Evolutionary conservation across 2,888 invertebrate genomes (phyloP).

Genomic region (Diplazon laetatorius): DNA sequence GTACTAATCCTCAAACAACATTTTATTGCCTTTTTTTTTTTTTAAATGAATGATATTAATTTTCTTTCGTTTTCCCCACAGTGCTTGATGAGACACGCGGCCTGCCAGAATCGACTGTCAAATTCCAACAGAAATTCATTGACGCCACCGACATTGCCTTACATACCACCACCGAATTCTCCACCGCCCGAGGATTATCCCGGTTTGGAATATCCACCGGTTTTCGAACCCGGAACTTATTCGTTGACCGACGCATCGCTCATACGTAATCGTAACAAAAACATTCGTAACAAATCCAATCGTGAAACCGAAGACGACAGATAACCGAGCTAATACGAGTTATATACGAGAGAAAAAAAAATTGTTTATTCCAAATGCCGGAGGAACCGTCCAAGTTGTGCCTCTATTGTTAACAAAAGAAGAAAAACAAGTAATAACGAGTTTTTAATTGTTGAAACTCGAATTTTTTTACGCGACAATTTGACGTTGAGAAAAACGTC

Average conservation of each 20-base stretch:
- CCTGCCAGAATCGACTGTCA: constrained; percentile 70
- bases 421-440: constrained; percentile 15
- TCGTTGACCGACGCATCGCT: constrained; percentile 85
- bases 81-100: constrained; percentile 78
- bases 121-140: constrained; percentile 71
- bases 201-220: constrained; percentile 92
- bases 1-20: no score
- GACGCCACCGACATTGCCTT: constrained; percentile 76
- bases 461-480: not conserved
- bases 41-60: no score
- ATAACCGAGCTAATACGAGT: constrained; percentile 7
- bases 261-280: constrained; percentile 73
- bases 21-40: no score
- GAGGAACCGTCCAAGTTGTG: constrained; percentile 73
- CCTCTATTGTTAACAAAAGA: constrained; percentile 63
- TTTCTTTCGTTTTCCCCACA: constrained; percentile 62
- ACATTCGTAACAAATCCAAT: constrained; percentile 63
- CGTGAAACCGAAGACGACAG: constrained; percentile 37
- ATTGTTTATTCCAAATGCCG: constrained; percentile 45
- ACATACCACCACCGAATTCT: constrained; percentile 78
- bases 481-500: not conserved
- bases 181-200: constrained; percentile 87
- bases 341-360: constrained; percentile 6
- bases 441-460: not conserved
- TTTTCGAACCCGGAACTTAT: constrained; percentile 93